These are phyloP conservation scores for Phylloscopus trochiloides DNA, from an alignment of 2,113 vertebrate species.

Conservation along the genomic window DNA sequence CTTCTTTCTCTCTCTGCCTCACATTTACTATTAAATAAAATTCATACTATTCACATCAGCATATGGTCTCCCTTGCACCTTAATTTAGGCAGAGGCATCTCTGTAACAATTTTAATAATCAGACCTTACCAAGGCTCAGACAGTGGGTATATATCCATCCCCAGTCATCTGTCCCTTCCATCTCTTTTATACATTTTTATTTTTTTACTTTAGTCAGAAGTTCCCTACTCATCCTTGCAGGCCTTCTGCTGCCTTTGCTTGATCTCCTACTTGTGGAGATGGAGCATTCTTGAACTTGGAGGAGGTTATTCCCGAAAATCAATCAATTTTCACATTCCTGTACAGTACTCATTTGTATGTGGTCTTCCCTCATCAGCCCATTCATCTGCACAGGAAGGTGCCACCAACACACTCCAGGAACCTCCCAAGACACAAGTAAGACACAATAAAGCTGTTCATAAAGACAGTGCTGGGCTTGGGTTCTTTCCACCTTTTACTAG, in stretches of 20 bases:
- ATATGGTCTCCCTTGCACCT: not conserved
- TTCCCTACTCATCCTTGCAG: not conserved
- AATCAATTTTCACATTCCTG: not conserved
- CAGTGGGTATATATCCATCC: not conserved
- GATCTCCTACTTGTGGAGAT: not conserved
- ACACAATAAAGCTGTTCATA: not conserved
- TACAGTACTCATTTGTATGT: not conserved
- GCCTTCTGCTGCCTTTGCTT: not conserved
- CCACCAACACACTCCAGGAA: not conserved
- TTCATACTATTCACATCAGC: not conserved
- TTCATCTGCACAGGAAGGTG: not conserved
- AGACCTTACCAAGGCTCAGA: not conserved
- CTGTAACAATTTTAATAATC: not conserved
- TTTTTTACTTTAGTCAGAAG: not conserved
- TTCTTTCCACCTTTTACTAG: not conserved
- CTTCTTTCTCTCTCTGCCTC: not conserved
- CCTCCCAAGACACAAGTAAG: not conserved
- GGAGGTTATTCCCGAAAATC: not conserved
- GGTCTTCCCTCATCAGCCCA: not conserved
- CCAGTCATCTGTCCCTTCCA: not conserved
- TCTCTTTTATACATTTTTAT: not conserved
- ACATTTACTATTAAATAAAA: not conserved
- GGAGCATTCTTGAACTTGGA: not conserved
- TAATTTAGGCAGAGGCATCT: not conserved
- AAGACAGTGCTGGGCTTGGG: not conserved